A percentile compares a stretch with the other conserved stretches of the same genome.
Conservation (phyloP, 2,797 vertebrate species). For the Thunnus albacares region DNA sequence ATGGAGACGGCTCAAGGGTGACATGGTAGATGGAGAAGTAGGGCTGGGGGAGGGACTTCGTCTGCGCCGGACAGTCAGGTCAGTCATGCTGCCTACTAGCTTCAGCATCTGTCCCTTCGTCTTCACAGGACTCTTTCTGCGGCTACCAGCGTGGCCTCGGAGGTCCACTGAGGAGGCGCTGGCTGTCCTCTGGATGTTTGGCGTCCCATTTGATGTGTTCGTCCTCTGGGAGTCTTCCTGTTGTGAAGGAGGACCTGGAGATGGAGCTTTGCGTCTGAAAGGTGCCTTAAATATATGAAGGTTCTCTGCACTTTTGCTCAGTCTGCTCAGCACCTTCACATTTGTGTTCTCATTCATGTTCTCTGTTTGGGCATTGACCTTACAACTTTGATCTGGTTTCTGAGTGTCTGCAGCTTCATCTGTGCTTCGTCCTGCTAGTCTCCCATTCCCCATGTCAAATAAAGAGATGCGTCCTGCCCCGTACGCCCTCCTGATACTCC, state of each 20-base stretch:
- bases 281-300: constrained; percentile 89
- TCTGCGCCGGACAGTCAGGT: constrained; percentile 85
- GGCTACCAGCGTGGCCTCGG: constrained; percentile 63
- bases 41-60: constrained; percentile 73
- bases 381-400: constrained; percentile 58
- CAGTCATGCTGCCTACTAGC: constrained; percentile 91
- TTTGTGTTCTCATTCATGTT: constrained; percentile 49
- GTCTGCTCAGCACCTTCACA: constrained; percentile 83
- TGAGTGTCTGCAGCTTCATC: constrained; percentile 34
- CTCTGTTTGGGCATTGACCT: constrained; percentile 65
- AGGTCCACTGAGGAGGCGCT: constrained; percentile 86
- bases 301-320: constrained; percentile 94
- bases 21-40: constrained; percentile 68
- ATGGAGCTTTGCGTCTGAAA: constrained; percentile 90
- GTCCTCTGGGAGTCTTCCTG: constrained; percentile 76
- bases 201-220: constrained; percentile 67
- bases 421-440: constrained; percentile 45
- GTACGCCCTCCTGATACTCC: constrained; percentile 93
- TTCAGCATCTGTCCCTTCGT: constrained; percentile 89
- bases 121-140: constrained; percentile 85
- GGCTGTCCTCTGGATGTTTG: constrained; percentile 82
- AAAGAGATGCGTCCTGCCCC: constrained; percentile 92
- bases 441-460: constrained; percentile 79
- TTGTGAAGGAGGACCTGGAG: constrained; percentile 76
- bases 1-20: constrained; percentile 89